phyloP scores from a whole-genome alignment of 2,888 invertebrate species.

The Hesperia comma region DNA sequence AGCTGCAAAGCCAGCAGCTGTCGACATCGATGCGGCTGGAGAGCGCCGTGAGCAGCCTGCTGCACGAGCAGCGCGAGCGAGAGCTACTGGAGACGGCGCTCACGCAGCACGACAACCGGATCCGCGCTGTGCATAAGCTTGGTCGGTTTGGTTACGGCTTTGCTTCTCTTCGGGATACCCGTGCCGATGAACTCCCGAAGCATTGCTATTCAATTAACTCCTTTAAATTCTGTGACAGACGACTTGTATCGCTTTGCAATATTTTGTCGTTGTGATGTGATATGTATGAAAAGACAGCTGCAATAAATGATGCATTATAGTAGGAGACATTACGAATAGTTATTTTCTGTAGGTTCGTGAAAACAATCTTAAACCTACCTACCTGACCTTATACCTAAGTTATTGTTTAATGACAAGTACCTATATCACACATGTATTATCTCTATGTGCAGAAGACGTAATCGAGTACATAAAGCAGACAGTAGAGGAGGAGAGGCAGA shows the following conservation, averaged over 20 bases:
- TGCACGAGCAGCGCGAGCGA: constrained; percentile 75
- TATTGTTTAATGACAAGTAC: neutral
- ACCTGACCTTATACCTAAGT: no score
- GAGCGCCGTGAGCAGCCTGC: constrained; percentile 72
- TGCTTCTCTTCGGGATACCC: no score
- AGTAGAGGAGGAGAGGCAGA: constrained; percentile 71
- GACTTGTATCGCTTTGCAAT: no score
- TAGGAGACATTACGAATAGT: no score
- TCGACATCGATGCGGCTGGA: constrained; percentile 77
- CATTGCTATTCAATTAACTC: no score
- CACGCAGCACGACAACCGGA: constrained; percentile 72
- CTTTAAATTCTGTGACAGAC: no score
- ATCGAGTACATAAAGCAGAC: constrained; percentile 69
- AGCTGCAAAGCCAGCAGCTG: constrained; percentile 80
- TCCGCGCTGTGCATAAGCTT: constrained; percentile 65
- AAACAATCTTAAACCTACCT: no score
- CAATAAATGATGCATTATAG: no score
- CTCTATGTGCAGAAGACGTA: constrained; percentile 62
- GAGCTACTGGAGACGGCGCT: constrained; percentile 75
- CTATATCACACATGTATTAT: neutral
- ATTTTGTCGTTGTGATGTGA: no score
- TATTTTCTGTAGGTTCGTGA: no score
- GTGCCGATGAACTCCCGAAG: no score
- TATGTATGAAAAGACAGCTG: no score
- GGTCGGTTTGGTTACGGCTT: constrained; percentile 49